Percentiles rank a stretch among this genome's conserved stretches.
phyloP scores from a whole-genome alignment of 2,113 vertebrate species.

The Embiotoca jacksoni region DNA sequence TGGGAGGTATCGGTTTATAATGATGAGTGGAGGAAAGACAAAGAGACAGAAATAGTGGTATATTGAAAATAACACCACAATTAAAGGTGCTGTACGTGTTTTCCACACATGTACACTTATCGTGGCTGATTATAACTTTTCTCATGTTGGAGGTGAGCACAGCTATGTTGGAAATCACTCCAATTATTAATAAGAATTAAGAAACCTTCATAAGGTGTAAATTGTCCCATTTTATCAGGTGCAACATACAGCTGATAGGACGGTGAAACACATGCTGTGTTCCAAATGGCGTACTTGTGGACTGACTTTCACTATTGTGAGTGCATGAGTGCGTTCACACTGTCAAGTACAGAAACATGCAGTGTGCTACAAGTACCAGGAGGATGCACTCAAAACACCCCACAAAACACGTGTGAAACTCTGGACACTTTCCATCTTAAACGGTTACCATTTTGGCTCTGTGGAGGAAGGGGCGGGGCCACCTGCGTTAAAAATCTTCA shows the following conservation, averaged over 20 bases:
- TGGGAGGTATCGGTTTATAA: conserved; percentile 24
- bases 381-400: too few species aligned
- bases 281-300: too few species aligned
- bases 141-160: conserved; percentile 11
- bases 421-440: too few species aligned
- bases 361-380: too few species aligned
- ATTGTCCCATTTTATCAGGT: not conserved
- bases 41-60: conserved; percentile 10
- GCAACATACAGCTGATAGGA: not conserved
- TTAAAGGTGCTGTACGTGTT: not conserved
- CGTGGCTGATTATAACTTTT: conserved; percentile 18
- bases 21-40: conserved; percentile 28
- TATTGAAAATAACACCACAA: conserved; percentile 27
- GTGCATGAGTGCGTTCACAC: too few species aligned
- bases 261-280: not conserved
- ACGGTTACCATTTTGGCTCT: too few species aligned
- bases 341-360: too few species aligned
- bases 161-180: conserved; percentile 18
- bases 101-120: not conserved
- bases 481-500: too few species aligned
- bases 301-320: too few species aligned
- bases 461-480: too few species aligned
- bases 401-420: too few species aligned
- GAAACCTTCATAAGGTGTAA: conserved; percentile 14
- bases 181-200: conserved; percentile 22